Percentiles rank a stretch among this genome's conserved stretches.
These are phyloP conservation scores for Melanchra persicariae DNA, from an alignment of 2,888 invertebrate species.

Conservation along the genomic window DNA sequence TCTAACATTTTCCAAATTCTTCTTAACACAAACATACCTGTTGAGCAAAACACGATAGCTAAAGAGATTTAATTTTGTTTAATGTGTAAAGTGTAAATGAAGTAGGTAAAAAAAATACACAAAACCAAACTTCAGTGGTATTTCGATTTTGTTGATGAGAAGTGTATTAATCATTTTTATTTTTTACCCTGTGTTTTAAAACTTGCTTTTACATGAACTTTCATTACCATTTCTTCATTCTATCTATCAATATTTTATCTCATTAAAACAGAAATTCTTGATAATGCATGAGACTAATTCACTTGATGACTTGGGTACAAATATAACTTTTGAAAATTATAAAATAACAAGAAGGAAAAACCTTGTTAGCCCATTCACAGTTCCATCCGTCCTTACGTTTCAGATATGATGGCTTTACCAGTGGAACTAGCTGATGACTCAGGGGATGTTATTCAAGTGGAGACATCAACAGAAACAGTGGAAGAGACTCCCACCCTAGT, in stretches of 20 bases:
- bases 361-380: not conserved
- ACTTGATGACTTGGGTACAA: not conserved
- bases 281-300: constrained; percentile 25
- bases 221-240: constrained; percentile 1
- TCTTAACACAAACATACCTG: no score
- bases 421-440: constrained; percentile 93
- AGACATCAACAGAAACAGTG: constrained; percentile 72
- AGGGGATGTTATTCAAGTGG: constrained; percentile 81
- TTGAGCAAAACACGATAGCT: no score
- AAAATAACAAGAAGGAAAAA: not conserved
- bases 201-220: constrained; percentile 11
- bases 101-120: no score
- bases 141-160: no score
- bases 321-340: not conserved
- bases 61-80: no score
- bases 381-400: constrained; percentile 32
- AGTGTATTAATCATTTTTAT: not conserved
- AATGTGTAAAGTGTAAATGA: no score
- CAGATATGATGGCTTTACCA: constrained; percentile 95
- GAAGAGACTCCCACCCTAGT: constrained; percentile 64
- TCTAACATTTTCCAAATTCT: no score
- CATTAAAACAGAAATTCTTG: not conserved
- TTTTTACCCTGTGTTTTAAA: constrained; percentile 6
- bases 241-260: not conserved
- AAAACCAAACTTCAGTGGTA: no score